These are phyloP conservation scores for Pammene aurita DNA, from an alignment of 2,888 invertebrate genomes.

Conservation along the genomic window DNA sequence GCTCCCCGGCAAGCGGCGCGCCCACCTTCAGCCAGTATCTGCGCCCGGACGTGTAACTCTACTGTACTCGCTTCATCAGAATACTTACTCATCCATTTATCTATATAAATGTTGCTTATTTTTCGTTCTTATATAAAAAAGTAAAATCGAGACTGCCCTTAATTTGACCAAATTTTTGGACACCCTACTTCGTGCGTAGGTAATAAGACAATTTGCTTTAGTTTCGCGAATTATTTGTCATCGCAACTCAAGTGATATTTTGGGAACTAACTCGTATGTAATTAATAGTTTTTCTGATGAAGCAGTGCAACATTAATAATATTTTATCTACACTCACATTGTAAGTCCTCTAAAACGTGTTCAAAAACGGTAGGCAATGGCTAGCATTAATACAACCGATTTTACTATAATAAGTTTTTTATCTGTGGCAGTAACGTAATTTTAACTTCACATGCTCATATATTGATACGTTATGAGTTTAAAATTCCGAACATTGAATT, in stretches of 20 bases:
- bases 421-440: too few species aligned
- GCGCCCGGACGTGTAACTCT: constrained; percentile 14
- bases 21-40: constrained; percentile 20
- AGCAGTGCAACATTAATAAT: constrained; percentile 15
- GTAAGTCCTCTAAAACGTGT: too few species aligned
- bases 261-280: not conserved
- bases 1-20: constrained; percentile 32
- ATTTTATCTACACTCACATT: too few species aligned
- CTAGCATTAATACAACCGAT: too few species aligned
- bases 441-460: too few species aligned
- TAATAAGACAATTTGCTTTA: not conserved
- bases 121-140: not conserved
- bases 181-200: not conserved
- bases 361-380: too few species aligned
- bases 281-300: constrained; percentile 25
- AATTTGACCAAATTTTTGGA: not conserved
- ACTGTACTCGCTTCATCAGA: constrained; percentile 28
- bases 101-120: not conserved
- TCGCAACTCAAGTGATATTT: too few species aligned
- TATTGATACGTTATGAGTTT: too few species aligned
- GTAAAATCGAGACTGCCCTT: not conserved
- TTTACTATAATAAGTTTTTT: too few species aligned
- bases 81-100: not conserved
- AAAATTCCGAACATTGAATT: too few species aligned
- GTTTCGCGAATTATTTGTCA: too few species aligned